Evolutionary conservation across 2,797 vertebrate species (phyloP), one percentile per base, ranked within the genome.

Genomic region (Pelobates cultripes): DNA sequence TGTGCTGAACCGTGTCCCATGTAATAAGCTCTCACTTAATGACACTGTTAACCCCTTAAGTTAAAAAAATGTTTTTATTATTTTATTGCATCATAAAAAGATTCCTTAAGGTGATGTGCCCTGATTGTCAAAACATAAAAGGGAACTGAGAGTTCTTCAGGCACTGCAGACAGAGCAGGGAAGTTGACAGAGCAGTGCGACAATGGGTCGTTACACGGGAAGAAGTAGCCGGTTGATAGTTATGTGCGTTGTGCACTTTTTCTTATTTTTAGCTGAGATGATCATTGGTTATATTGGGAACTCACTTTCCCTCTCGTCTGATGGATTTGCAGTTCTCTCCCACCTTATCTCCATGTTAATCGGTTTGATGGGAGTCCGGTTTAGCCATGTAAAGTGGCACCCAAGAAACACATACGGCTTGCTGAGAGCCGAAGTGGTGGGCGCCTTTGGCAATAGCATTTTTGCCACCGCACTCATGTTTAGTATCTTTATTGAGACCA

Each of bases 381-480:
- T 88, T 79, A 93, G 91, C 72, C 81, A 61, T 0, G 43, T 94
- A 47, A 53, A 2, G 0, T 86, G 81, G 91, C 91, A 93, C 87
- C 87, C 82, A 69, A 83, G 80, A 51, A 89, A 80, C 87, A 94
- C 93, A 0, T 94, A 74, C 0, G 94, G 93, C 81, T 91, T 95
- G 57, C 80, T 88, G 43, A 88, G 93, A 8, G 94, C 92, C 0
- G 93, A 94, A 0, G 93, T 92, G 2, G 74, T 95, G 61, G 93
- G 93, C 0, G 94, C 93, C 0, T 94, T 94, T 1, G 91, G 93
- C 82, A 95, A 94, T 80, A 43, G 90, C 0, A 0, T 94, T n/a
- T 94, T 95, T 14, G 92, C 92, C 0, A 72, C 90, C 0, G 94
- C 93, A 0, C 84, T 94, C 4, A 93, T 92, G 92, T 92, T 95